Base-by-base conservation (phyloP, 2,113 vertebrate species). In the Glaucomys volans region DNA sequence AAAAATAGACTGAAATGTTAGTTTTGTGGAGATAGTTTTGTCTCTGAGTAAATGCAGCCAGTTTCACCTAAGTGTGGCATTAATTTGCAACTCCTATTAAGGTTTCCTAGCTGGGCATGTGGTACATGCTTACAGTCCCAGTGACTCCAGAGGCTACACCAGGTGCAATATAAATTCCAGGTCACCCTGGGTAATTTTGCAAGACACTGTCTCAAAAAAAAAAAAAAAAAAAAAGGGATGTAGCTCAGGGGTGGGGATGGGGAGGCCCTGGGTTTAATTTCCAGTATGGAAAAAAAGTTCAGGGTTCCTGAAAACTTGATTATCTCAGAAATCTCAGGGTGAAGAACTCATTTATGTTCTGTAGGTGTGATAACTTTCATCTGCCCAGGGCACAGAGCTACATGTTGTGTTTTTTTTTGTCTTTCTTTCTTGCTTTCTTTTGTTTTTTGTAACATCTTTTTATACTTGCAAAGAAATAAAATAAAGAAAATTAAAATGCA, bases 351-450 rank as follows among this genome's bases (percentile, higher is more conserved):
- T 97, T 97, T 98, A 96, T 98, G 47, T 42, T 86, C 97, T 98
- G 93, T 97, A 97, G 95, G 97, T 92, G 95, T 97, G 59, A 91
- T 97, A 98, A 95, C 90, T 98, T 98, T 98, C 97, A 98, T 98
- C 96, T 98, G 87, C 85, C 90, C 62, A 71, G 96, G 98, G 98
- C 62, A 71, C 96, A 98, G 98, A 93, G 89, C 87, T 98, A 59
- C 97, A 97, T 97, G 96, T 98, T 98, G 97, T 98, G 32, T 88
- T 59, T 52, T 47, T 7, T 47, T 67, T 71, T 66, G 1, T 66
- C 32, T 22, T 24, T 11, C 11, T 28, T 13, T 1, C n/a, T n/a
- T n/a, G n/a, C n/a, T n/a, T n/a, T n/a, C n/a, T n/a, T n/a, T n/a
- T n/a, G n/a, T n/a, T 47, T 35, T 30, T 75, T 75, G 16, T n/a